Base-by-base conservation (phyloP, 1,140 invertebrate species). In the Ganaspis sp. region DNA sequence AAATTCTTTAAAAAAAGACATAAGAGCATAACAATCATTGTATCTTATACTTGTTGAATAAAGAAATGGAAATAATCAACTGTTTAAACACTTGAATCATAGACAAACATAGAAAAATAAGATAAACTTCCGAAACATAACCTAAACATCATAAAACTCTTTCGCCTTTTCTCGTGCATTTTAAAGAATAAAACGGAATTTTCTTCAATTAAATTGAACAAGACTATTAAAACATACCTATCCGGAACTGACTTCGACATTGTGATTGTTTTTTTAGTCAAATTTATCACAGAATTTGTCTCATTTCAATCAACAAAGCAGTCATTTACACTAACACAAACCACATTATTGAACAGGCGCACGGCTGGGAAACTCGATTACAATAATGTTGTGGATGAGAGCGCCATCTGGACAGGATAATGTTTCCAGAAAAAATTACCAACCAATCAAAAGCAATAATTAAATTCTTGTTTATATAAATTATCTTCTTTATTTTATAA, bases 191-290 rank as follows among this genome's bases (percentile, higher is more conserved):
- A 40, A 34, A 34, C 29, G 6, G 8, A 42, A 40, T 21, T 12
- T 21, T 72, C 15, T 15, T 23, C 19, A 72, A 11, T 0, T 58
- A 21, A 8, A 17, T 12, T 17, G 23, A 3, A 12, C 12, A 34
- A 21, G 58, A 73, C 11, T 37, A 34, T 37, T 42, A 29, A 37
- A 49, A 17, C 86, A 83, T 78, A 84, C 87, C 83, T 83, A 0
- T 86, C 83, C 8, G 87, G 87, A 71, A 88, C 76, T 9, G 84
- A 82, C 74, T 84, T 85, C 26, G 81, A 58, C 87, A 87, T 88
- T 75, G 76, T 83, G 26, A 23, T 29, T n/a, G 23, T 12, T 29
- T 64, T 64, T 64, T 26, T 29, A 15, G 4, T 29, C 3, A 29
- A 29, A 64, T 64, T 29, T 64, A 26, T 34, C 77, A 81, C 58